Percentiles rank a stretch among this genome's conserved stretches.
Evolutionary conservation across 2,888 invertebrate genomes (phyloP).

Genomic region (Drosophila diplacantha): DNA sequence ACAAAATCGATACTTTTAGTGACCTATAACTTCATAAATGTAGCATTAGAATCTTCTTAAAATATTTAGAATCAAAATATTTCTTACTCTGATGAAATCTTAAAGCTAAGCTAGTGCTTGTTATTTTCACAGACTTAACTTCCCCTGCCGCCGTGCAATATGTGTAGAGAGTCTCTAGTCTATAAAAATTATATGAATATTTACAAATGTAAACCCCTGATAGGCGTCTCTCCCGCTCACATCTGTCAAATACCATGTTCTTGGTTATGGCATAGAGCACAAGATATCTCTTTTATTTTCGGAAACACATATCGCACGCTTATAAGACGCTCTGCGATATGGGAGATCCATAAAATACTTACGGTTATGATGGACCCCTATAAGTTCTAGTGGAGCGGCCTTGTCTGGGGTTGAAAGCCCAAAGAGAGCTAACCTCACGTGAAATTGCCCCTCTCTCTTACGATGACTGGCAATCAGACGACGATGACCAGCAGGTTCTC

Average conservation of each 20-base stretch:
- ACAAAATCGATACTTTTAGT: too few species aligned
- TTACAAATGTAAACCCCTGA: conserved; percentile 9
- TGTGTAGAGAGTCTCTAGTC: background rate
- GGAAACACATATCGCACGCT: conserved; percentile 7
- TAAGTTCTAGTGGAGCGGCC: conserved; percentile 2
- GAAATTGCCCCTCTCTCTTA: conserved; percentile 1
- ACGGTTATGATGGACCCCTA: background rate
- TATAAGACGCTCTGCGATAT: background rate
- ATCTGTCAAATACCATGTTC: background rate
- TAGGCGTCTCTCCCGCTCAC: background rate
- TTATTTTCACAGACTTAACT: background rate
- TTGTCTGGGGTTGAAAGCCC: background rate
- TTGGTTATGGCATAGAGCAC: background rate
- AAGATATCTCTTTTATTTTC: conserved; percentile 9
- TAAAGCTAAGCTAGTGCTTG: too few species aligned
- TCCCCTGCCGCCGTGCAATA: too few species aligned
- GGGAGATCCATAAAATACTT: conserved; percentile 1
- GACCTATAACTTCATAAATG: too few species aligned
- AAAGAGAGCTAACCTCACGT: conserved; percentile 14
- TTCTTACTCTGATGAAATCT: conserved; percentile 10
- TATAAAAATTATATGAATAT: conserved; percentile 8
- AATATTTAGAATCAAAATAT: background rate
- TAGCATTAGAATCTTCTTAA: too few species aligned
- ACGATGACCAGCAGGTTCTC: conserved; percentile 13
- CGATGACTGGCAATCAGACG: conserved; percentile 8